Conservation (phyloP, 35 echinoderm and acorn worm species). For the Ptychodera flava region DNA sequence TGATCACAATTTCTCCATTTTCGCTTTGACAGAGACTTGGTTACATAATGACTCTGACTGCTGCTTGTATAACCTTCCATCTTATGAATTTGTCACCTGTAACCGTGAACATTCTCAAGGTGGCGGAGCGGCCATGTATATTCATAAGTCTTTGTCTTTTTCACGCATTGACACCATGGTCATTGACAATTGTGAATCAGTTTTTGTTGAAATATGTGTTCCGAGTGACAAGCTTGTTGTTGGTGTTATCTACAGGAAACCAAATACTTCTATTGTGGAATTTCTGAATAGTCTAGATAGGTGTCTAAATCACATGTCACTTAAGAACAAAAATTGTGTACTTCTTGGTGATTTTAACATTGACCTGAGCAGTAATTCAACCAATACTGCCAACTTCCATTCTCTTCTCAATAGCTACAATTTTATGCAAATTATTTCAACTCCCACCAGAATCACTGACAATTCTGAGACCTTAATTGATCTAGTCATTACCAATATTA, state of each 20-base stretch:
- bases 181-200: neutral
- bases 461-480: neutral
- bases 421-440: neutral
- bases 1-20: neutral
- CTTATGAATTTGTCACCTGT: neutral
- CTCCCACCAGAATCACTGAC: neutral
- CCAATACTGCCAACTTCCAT: neutral
- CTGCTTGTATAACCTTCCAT: neutral
- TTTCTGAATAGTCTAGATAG: neutral
- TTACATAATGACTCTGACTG: neutral
- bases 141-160: neutral
- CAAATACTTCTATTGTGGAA: neutral
- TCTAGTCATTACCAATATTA: neutral
- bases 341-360: slow-evolving; percentile 2
- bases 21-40: neutral
- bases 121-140: neutral
- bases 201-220: no score
- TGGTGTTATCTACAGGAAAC: no score
- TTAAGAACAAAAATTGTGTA: neutral
- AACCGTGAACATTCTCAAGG: neutral
- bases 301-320: neutral
- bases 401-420: neutral
- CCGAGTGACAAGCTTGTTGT: no score
- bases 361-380: neutral
- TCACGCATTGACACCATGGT: neutral